A percentile compares a stretch with the other conserved stretches of the same genome.
phyloP scores from a whole-genome alignment of 2,113 vertebrate genomes.

The Ascaphus truei region DNA sequence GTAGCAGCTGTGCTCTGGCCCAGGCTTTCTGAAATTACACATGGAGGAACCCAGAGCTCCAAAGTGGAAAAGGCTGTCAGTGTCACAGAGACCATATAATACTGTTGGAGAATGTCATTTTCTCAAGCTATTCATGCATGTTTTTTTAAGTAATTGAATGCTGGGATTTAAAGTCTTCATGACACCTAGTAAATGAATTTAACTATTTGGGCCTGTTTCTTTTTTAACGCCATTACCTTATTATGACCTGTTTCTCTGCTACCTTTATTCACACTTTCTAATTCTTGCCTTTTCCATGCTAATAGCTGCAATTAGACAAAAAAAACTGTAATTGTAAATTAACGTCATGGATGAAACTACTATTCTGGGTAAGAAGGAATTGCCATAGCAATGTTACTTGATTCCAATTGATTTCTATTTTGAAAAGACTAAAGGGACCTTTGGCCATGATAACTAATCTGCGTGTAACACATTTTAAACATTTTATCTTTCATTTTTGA shows the following conservation, averaged over 20 bases:
- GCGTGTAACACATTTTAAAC: neutral
- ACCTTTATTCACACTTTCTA: constrained; percentile 31
- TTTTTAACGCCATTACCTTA: constrained; percentile 25
- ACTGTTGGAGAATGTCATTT: constrained; percentile 55
- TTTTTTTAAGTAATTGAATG: constrained; percentile 49
- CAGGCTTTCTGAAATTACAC: constrained; percentile 46
- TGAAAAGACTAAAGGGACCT: neutral
- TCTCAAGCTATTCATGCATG: constrained; percentile 49
- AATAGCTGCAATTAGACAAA: constrained; percentile 19
- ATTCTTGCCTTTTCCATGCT: constrained; percentile 16
- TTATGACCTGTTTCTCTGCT: constrained; percentile 35
- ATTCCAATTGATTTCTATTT: neutral
- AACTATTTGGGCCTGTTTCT: constrained; percentile 44
- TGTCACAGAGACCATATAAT: constrained; percentile 60
- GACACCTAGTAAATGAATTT: constrained; percentile 42
- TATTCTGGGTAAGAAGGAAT: neutral
- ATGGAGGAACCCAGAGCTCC: constrained; percentile 38
- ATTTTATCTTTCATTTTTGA: neutral
- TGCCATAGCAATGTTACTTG: neutral
- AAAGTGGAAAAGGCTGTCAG: constrained; percentile 44
- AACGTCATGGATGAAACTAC: neutral
- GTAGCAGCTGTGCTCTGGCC: constrained; percentile 47
- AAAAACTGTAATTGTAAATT: neutral
- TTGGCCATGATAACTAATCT: neutral
- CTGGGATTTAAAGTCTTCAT: constrained; percentile 43